These are phyloP conservation scores for Crambe crambe DNA, from an alignment of 37 sponge, comb jelly and placozoan species.

Conservation along the genomic window DNA sequence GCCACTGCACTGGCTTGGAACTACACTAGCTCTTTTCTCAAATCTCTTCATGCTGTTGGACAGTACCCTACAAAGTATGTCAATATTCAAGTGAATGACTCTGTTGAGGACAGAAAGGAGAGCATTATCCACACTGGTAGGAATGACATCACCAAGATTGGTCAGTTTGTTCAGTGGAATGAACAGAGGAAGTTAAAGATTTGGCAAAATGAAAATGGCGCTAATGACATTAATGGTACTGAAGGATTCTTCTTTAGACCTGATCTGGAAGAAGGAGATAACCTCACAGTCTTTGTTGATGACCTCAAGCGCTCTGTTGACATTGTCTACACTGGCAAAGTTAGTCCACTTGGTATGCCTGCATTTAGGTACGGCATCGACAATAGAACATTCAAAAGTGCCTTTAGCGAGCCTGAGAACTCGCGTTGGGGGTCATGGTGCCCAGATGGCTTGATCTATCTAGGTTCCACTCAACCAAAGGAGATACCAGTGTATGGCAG, in stretches of 20 bases:
- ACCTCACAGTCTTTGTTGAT: constrained; percentile 66
- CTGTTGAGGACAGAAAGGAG: constrained; percentile 27
- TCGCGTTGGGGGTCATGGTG: constrained; percentile 61
- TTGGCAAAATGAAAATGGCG: constrained; percentile 38
- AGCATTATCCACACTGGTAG: constrained; percentile 75
- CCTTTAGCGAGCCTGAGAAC: constrained; percentile 44
- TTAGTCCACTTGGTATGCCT: constrained; percentile 39
- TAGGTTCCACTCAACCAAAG: constrained; percentile 53
- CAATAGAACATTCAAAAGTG: constrained; percentile 45
- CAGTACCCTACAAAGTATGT: constrained; percentile 25
- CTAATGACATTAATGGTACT: constrained; percentile 72
- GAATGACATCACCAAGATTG: constrained; percentile 40
- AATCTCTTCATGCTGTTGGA: constrained; percentile 6
- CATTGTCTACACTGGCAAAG: constrained; percentile 31
- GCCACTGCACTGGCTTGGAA: constrained; percentile 70
- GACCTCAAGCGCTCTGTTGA: constrained; percentile 74
- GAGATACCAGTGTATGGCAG: constrained; percentile 75
- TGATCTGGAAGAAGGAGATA: constrained; percentile 52
- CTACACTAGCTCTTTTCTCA: constrained; percentile 63
- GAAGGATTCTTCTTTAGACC: constrained; percentile 90
- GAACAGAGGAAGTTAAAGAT: constrained; percentile 6
- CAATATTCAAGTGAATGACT: constrained; percentile 57
- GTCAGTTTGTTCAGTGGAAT: constrained; percentile 75
- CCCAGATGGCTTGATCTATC: constrained; percentile 72
- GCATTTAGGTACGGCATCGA: constrained; percentile 56